phyloP scores from a whole-genome alignment of 2,113 vertebrate species.

The Mesembrinibis cayennensis region DNA sequence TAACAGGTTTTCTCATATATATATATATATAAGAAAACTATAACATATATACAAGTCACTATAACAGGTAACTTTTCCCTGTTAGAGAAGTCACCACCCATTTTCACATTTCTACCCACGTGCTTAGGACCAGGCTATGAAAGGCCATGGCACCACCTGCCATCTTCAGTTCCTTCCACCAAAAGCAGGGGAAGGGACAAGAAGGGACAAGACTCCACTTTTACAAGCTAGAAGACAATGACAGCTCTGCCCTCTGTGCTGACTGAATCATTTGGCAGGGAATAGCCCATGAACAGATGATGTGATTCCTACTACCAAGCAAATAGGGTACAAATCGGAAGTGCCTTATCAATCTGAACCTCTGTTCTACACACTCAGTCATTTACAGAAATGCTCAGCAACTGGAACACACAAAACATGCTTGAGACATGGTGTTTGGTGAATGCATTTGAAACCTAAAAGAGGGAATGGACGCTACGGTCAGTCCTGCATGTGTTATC shows the following conservation, averaged over 20 bases:
- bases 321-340: not conserved
- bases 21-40: not conserved
- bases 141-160: not conserved
- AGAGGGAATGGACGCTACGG: not conserved
- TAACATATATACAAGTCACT: not conserved
- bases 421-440: not conserved
- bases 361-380: not conserved
- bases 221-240: not conserved
- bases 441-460: not conserved
- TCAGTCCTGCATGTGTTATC: not conserved
- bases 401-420: not conserved
- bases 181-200: not conserved
- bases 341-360: not conserved
- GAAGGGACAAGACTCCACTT: not conserved
- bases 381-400: not conserved
- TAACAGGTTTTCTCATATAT: no score
- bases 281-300: not conserved
- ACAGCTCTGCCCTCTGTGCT: not conserved
- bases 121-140: not conserved
- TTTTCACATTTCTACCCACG: fast-evolving
- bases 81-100: not conserved
- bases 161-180: not conserved
- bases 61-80: not conserved
- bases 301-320: not conserved
- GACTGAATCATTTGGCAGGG: no score